A percentile compares a stretch with the other conserved stretches of the same genome.
Evolutionary conservation across 2,888 invertebrate genomes (phyloP).

Genomic region (Acanthosoma haemorrhoidale): DNA sequence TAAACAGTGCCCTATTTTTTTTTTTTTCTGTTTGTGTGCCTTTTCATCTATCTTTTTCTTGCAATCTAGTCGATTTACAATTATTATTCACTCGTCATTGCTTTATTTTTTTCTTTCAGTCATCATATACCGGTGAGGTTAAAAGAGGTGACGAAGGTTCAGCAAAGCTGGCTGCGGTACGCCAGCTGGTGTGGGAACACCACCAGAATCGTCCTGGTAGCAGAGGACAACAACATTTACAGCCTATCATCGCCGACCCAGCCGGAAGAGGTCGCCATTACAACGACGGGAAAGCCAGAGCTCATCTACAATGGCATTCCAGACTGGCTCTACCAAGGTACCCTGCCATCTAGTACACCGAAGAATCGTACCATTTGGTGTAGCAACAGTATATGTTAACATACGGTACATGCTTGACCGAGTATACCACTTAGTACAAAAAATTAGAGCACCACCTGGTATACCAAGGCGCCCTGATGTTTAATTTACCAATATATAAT

Average conservation of each 20-base stretch:
- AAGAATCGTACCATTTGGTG: too few species aligned
- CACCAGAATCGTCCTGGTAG: constrained; percentile 70
- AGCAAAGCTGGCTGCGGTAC: constrained; percentile 71
- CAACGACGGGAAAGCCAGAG: constrained; percentile 70
- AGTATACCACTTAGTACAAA: too few species aligned
- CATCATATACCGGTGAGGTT: constrained; percentile 81
- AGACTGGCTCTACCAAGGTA: constrained; percentile 95
- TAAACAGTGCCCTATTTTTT: too few species aligned
- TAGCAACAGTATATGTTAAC: too few species aligned
- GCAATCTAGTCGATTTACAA: too few species aligned
- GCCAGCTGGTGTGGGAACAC: constrained; percentile 77
- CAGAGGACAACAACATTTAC: constrained; percentile 88
- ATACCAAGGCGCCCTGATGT: too few species aligned
- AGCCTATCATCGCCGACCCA: constrained; percentile 64
- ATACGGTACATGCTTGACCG: too few species aligned
- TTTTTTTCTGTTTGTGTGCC: too few species aligned
- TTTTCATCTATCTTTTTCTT: too few species aligned
- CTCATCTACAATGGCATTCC: constrained; percentile 86
- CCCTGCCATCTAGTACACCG: not conserved
- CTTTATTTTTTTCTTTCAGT: constrained; percentile 51
- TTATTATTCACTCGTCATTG: too few species aligned
- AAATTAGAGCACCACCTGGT: too few species aligned
- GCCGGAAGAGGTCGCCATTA: constrained; percentile 61
- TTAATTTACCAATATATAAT: too few species aligned
- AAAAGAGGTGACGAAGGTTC: constrained; percentile 64